phyloP scores from a whole-genome alignment of 2,888 invertebrate species.

The Camponotus fellah region DNA sequence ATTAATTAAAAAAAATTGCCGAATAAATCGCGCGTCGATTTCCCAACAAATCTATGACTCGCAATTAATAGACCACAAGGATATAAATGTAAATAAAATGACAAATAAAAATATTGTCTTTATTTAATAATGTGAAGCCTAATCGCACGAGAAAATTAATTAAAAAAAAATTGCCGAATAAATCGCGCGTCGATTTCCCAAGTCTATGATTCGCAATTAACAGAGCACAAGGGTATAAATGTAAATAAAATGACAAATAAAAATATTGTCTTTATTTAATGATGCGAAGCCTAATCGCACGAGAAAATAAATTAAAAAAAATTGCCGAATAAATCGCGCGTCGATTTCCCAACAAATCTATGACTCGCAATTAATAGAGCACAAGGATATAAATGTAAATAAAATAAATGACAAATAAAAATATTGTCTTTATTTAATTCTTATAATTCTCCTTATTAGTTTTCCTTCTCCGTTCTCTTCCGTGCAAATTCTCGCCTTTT shows the following conservation, averaged over 20 bases:
- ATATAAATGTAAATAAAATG: too few species aligned
- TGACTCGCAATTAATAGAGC: neutral
- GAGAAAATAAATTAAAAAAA: neutral
- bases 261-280: too few species aligned
- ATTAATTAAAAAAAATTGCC: neutral
- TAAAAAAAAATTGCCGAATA: slow-evolving; percentile 8
- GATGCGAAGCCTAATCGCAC: too few species aligned
- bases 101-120: slow-evolving; percentile 2
- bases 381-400: too few species aligned
- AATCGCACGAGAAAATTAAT: neutral
- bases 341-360: neutral
- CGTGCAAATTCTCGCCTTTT: neutral
- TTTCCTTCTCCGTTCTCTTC: neutral
- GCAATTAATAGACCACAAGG: neutral
- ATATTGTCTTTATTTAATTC: neutral
- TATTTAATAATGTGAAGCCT: too few species aligned
- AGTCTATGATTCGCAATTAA: neutral
- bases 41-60: neutral
- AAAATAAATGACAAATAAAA: neutral
- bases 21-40: slow-evolving; percentile 4
- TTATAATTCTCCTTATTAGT: neutral
- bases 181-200: neutral
- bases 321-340: slow-evolving; percentile 12
- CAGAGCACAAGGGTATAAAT: neutral
- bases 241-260: neutral